These are phyloP conservation scores for Marronus borbonicus DNA, from an alignment of 2,888 invertebrate genomes.

Conservation along the genomic window DNA sequence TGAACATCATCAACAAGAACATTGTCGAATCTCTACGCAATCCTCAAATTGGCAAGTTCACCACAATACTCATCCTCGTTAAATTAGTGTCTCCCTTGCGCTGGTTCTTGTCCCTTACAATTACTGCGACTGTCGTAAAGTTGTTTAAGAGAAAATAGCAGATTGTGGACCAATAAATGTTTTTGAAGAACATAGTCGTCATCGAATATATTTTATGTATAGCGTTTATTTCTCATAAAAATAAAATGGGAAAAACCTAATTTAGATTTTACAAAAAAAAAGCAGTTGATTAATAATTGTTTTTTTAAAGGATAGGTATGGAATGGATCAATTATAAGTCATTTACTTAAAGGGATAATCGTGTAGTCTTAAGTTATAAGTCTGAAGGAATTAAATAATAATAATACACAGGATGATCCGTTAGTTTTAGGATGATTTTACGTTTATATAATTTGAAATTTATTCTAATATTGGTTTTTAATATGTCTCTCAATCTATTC, in stretches of 20 bases:
- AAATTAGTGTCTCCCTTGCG: slow-evolving; percentile 24
- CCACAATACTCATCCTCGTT: slow-evolving; percentile 13
- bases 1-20: slow-evolving; percentile 86
- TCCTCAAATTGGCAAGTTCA: slow-evolving; percentile 80
- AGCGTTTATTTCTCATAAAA: slow-evolving; percentile 27
- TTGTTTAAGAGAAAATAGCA: slow-evolving; percentile 14
- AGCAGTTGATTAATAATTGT: background rate
- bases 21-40: slow-evolving; percentile 83
- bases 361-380: too few relatives aligned
- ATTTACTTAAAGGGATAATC: too few relatives aligned
- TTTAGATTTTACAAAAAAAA: background rate
- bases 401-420: too few relatives aligned
- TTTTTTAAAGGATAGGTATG: background rate
- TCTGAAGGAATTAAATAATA: too few relatives aligned
- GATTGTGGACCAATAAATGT: background rate
- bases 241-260: background rate
- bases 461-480: too few relatives aligned
- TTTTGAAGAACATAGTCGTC: background rate
- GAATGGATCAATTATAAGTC: slow-evolving; percentile 21
- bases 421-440: too few relatives aligned
- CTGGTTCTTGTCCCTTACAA: slow-evolving; percentile 28
- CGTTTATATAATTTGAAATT: too few relatives aligned
- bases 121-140: slow-evolving; percentile 15
- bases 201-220: background rate
- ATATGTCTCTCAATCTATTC: too few relatives aligned